A percentile compares a stretch with the other conserved stretches of the same genome.
Conservation (phyloP, 2,797 vertebrate genomes). For the Lycodopsis pacificus region DNA sequence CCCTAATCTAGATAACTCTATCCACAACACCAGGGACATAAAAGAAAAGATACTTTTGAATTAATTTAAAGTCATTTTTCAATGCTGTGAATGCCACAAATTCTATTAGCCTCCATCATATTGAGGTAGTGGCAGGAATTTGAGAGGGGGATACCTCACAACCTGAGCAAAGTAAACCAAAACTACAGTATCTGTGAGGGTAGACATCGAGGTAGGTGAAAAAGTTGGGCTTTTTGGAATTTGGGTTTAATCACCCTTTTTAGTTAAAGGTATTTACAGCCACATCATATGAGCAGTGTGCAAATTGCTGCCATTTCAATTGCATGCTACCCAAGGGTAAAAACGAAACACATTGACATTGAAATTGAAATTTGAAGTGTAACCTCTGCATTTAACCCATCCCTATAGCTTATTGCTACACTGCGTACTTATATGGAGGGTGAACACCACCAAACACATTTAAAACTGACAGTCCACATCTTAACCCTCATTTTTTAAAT, state of each 20-base stretch:
- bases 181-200: background rate
- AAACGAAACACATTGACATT: background rate
- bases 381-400: too few species aligned
- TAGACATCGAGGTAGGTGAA: background rate
- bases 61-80: background rate
- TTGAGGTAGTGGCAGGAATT: background rate
- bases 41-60: background rate
- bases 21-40: background rate
- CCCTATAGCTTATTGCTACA: background rate
- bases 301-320: slow-evolving; percentile 3
- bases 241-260: slow-evolving; percentile 7
- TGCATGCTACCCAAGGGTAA: background rate
- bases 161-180: background rate
- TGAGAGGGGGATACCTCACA: background rate
- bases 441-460: background rate
- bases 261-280: background rate
- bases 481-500: slow-evolving; percentile 3
- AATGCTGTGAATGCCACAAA: background rate
- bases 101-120: background rate
- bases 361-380: too few species aligned
- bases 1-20: background rate
- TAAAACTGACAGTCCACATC: slow-evolving; percentile 8
- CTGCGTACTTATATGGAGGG: background rate
- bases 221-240: background rate
- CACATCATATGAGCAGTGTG: background rate